Conservation (phyloP, 2,888 invertebrate species). For the Mesorhabditis belari region DNA sequence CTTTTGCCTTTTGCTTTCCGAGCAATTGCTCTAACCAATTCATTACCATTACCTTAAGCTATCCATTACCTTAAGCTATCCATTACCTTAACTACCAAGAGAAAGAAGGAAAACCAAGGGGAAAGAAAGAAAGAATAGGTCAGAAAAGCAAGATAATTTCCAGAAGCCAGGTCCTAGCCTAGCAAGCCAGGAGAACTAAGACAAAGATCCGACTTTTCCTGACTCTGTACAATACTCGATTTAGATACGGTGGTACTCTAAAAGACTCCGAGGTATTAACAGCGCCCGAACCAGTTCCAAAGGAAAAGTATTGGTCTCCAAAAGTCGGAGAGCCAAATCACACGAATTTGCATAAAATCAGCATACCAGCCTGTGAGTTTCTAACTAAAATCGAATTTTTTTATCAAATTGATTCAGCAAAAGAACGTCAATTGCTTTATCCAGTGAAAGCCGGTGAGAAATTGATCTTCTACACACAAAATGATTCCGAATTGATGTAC, state of each 20-base stretch:
- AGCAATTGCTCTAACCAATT: too few species aligned
- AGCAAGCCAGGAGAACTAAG: too few species aligned
- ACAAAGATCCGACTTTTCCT: too few species aligned
- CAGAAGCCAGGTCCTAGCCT: too few species aligned
- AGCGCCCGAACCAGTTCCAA: slow-evolving; percentile 20
- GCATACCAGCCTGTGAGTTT: slow-evolving; percentile 23
- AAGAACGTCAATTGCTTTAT: slow-evolving; percentile 18
- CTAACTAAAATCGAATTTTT: background rate
- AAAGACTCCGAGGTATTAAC: slow-evolving; percentile 14
- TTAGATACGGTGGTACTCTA: slow-evolving; percentile 33
- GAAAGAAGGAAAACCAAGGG: too few species aligned
- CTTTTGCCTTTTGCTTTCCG: too few species aligned
- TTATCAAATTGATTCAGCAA: slow-evolving; percentile 22
- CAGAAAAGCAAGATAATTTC: too few species aligned
- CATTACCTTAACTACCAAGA: too few species aligned
- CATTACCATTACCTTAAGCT: too few species aligned
- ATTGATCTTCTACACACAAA: slow-evolving; percentile 27
- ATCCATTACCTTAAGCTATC: too few species aligned
- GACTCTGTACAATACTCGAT: too few species aligned
- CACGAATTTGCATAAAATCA: slow-evolving; percentile 24
- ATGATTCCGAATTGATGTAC: slow-evolving; percentile 28
- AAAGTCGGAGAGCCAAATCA: slow-evolving; percentile 17
- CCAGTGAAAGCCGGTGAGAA: slow-evolving; percentile 17
- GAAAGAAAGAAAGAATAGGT: too few species aligned
- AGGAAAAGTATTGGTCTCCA: slow-evolving; percentile 29